A percentile compares a stretch with the other conserved stretches of the same genome.
Conservation (phyloP, 2,113 vertebrate genomes). For the Bungarus multicinctus region DNA sequence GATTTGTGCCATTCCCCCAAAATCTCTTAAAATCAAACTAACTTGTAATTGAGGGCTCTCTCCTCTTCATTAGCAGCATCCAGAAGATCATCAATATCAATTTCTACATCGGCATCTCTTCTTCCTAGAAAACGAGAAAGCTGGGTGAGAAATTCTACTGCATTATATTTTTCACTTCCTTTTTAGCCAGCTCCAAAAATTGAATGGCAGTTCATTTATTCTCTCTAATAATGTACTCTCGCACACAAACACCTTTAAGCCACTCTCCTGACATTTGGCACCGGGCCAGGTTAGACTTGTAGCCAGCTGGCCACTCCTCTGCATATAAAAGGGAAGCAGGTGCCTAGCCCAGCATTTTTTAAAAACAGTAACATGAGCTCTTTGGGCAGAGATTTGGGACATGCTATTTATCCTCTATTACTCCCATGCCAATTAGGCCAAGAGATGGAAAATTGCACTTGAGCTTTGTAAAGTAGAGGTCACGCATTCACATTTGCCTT, state of each 20-base stretch:
- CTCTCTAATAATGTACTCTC: neutral
- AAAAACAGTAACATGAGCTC: neutral
- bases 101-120: conserved; percentile 99
- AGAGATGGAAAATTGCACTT: neutral
- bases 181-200: conserved; percentile 14
- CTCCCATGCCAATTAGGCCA: neutral
- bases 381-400: neutral
- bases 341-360: rapidly evolving
- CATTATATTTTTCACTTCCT: neutral
- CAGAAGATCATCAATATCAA: conserved; percentile 95
- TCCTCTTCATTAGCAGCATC: conserved; percentile 93
- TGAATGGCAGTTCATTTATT: neutral
- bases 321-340: neutral
- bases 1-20: neutral
- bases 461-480: neutral
- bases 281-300: neutral
- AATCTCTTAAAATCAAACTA: conserved; percentile 36
- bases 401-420: too few relatives aligned
- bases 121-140: conserved; percentile 76
- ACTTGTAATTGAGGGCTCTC: conserved; percentile 90
- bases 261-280: neutral
- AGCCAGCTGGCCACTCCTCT: neutral
- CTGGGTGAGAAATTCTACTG: neutral
- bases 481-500: neutral
- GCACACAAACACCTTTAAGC: neutral